Evolutionary conservation across 2,797 vertebrate species (phyloP).

Genomic region (Paramormyrops hopkinsi): DNA sequence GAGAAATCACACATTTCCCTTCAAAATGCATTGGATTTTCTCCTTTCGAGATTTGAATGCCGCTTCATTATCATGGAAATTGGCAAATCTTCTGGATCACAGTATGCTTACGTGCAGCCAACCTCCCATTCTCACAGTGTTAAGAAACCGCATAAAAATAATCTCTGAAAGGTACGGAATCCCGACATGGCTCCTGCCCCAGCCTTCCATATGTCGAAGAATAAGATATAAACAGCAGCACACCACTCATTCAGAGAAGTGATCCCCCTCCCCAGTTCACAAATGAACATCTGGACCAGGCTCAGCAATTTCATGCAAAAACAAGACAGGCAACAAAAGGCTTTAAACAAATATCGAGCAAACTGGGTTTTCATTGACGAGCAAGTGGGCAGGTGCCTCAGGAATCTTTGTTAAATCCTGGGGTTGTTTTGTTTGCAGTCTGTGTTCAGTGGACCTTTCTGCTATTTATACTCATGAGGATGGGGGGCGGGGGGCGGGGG

Average conservation of each 20-base stretch:
- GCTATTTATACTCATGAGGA: not conserved
- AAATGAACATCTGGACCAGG: not conserved
- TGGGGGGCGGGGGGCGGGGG: not conserved
- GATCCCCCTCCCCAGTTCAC: slow-evolving; percentile 24
- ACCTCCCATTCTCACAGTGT: not conserved
- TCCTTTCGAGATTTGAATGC: not conserved
- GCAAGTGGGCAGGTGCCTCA: not conserved
- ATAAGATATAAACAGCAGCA: slow-evolving; percentile 41
- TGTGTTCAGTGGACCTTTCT: not conserved
- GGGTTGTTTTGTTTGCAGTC: not conserved
- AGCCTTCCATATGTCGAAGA: slow-evolving; percentile 24
- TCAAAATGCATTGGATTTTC: not conserved
- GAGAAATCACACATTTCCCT: slow-evolving; percentile 29
- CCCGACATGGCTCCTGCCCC: slow-evolving; percentile 8
- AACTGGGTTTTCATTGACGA: not conserved
- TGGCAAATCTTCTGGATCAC: not conserved
- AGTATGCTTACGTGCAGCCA: too few species aligned
- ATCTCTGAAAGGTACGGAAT: slow-evolving; percentile 28
- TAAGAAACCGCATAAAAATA: not conserved
- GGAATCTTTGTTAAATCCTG: not conserved
- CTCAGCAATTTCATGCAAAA: not conserved
- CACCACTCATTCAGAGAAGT: slow-evolving; percentile 41
- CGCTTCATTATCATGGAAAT: not conserved
- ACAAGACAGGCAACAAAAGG: slow-evolving; percentile 15
- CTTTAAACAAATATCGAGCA: not conserved